phyloP scores from a whole-genome alignment of 2,888 invertebrate species.

The Zaprionus lineosus region DNA sequence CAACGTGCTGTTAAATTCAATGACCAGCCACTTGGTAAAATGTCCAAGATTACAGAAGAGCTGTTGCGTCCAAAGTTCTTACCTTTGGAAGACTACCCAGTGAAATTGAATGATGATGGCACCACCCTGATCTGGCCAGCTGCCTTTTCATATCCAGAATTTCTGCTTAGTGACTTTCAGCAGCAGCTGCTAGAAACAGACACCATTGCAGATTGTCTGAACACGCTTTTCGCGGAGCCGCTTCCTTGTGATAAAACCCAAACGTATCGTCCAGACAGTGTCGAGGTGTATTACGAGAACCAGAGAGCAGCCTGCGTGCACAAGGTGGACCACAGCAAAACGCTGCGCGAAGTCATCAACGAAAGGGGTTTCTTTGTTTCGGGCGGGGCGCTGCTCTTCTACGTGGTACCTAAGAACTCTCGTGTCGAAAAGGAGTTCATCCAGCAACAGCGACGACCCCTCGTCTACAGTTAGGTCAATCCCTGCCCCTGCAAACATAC shows the following conservation, averaged over 20 bases:
- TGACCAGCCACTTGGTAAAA: slow-evolving; percentile 83
- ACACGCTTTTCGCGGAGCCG: slow-evolving; percentile 87
- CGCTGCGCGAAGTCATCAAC: slow-evolving; percentile 85
- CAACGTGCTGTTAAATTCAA: slow-evolving; percentile 84
- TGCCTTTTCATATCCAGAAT: slow-evolving; percentile 94
- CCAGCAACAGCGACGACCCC: slow-evolving; percentile 70
- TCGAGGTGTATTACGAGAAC: slow-evolving; percentile 90
- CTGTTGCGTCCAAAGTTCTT: slow-evolving; percentile 87
- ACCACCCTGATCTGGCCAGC: slow-evolving; percentile 92
- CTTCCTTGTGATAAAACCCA: slow-evolving; percentile 88
- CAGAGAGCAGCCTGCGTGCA: slow-evolving; percentile 85
- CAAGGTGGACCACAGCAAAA: slow-evolving; percentile 84
- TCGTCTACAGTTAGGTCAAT: slow-evolving; percentile 57
- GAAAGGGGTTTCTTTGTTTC: slow-evolving; percentile 83
- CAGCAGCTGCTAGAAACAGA: slow-evolving; percentile 90
- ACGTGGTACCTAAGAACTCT: slow-evolving; percentile 79
- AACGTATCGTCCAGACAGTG: slow-evolving; percentile 85
- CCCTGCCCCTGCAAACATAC: slow-evolving; percentile 1
- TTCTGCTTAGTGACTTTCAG: slow-evolving; percentile 92
- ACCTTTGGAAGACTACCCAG: slow-evolving; percentile 86
- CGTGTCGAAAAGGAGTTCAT: slow-evolving; percentile 79
- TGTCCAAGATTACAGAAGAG: slow-evolving; percentile 80
- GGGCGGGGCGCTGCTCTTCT: slow-evolving; percentile 81
- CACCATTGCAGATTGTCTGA: slow-evolving; percentile 86
- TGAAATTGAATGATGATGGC: slow-evolving; percentile 85